Base-by-base conservation (phyloP, 2,888 invertebrate species). In the Erebia aethiops region DNA sequence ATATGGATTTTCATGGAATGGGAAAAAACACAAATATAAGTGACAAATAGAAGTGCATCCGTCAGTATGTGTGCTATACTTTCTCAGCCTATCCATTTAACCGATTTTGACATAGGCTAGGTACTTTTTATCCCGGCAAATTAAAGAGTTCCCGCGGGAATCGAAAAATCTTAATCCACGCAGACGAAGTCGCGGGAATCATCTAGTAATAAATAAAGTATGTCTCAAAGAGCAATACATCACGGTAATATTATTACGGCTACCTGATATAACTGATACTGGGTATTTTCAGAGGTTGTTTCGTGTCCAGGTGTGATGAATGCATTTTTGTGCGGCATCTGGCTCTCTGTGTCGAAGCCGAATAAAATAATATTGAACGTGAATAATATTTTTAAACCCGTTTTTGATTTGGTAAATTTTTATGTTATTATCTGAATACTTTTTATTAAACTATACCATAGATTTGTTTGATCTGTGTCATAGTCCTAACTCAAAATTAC, bases 301-400 rank as follows among this genome's bases (percentile, higher is more conserved):
- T 65, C 49, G 52, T 70, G 54, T 65, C 57, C 9, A 57, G 41
- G 4, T 43, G 67, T 69, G 63, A 73, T 70, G 65, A 71, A 74
- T 70, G 71, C 61, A 43, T 62, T 58, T 69, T 69, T 71, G 18
- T 41, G 18, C 26, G 21, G 69, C 72, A 72, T 35, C 72, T 67
- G 72, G 66, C 63, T 35, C 7, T 5, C 35, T 35, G 35, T 35
- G 56, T 58, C 43, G 69, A 56, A 61, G 61, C 35, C 63, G 52
- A 46, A 54, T 56, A 60, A 56, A 71, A 68, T 57, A 57, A 70
- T 57, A 70, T 49, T 21, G 51, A 16, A 70, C 52, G 49, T 41
- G 14, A 63, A 63, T 69, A 69, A 35, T 57, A 69, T 64, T 64
- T 58, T 64, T 64, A 58, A 58, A 54, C 14, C 60, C 16, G 52